These are phyloP conservation scores for Sanderia malayensis DNA, from an alignment of 30 jellyfish, hydroid and myxozoan species.

Conservation along the genomic window DNA sequence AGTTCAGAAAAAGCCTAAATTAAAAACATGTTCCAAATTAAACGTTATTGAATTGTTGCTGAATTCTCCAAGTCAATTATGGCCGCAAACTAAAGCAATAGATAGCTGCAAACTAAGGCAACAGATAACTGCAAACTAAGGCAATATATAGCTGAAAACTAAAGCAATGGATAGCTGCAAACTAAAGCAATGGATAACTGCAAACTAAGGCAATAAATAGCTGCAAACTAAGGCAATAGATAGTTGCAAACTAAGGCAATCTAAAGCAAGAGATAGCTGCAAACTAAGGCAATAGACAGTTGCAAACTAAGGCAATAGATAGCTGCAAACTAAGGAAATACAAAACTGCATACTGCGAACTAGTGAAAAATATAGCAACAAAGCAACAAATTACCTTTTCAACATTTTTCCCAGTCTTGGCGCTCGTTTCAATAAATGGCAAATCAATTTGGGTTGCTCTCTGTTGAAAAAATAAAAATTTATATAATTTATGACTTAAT, in stretches of 20 bases:
- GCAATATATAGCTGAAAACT: too few species aligned
- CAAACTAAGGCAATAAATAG: not conserved
- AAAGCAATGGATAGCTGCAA: too few species aligned
- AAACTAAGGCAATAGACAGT: too few species aligned
- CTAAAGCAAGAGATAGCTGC: too few species aligned
- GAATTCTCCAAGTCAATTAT: too few species aligned
- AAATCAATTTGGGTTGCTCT: conserved; percentile 41
- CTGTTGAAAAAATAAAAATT: conserved; percentile 20
- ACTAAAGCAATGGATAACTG: not conserved
- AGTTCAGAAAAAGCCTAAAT: conserved; percentile 19
- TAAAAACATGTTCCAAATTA: not conserved
- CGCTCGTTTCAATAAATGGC: conserved; percentile 69
- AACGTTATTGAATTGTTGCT: too few species aligned
- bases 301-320: too few species aligned
- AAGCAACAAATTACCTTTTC: conserved; percentile 30
- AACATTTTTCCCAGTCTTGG: conserved; percentile 56
- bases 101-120: too few species aligned
- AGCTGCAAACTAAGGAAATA: not conserved
- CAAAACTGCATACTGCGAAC: not conserved
- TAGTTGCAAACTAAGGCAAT: too few species aligned
- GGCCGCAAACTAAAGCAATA: too few species aligned
- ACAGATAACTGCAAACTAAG: too few species aligned
- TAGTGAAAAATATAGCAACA: not conserved
- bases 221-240: too few species aligned
- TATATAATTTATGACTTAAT: not conserved